Evolutionary conservation across 2,888 invertebrate species (phyloP).

Genomic region (Drosophila neonasuta): DNA sequence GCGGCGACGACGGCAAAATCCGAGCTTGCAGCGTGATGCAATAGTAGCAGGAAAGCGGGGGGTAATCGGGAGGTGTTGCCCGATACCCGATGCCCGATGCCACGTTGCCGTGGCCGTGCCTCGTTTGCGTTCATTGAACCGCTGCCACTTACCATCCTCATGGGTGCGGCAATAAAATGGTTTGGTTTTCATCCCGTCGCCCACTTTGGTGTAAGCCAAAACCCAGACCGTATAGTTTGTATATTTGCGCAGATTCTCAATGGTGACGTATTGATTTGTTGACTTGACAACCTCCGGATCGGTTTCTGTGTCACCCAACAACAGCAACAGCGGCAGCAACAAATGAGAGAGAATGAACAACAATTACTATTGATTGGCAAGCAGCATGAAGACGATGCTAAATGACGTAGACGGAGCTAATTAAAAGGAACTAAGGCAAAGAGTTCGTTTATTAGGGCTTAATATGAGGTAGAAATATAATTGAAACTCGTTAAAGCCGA

Average conservation of each 20-base stretch:
- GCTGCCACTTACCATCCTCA: slow-evolving; percentile 88
- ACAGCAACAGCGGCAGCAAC: neutral
- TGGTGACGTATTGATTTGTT: slow-evolving; percentile 83
- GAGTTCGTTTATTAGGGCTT: slow-evolving; percentile 4
- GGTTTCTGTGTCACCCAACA: slow-evolving; percentile 83
- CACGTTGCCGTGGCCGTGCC: slow-evolving; percentile 40
- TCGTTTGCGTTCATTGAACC: slow-evolving; percentile 75
- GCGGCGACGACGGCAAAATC: slow-evolving; percentile 46
- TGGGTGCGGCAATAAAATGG: slow-evolving; percentile 94
- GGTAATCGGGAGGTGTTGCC: neutral
- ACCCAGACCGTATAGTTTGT: slow-evolving; percentile 97
- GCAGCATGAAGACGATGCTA: slow-evolving; percentile 44
- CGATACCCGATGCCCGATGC: neutral
- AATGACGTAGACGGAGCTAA: slow-evolving; percentile 42
- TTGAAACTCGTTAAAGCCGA: neutral
- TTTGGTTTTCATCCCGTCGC: slow-evolving; percentile 93
- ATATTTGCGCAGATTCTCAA: slow-evolving; percentile 90
- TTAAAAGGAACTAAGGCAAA: slow-evolving; percentile 44
- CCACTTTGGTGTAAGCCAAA: slow-evolving; percentile 93
- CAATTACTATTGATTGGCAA: slow-evolving; percentile 65
- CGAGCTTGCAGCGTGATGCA: slow-evolving; percentile 1
- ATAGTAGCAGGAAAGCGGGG: neutral
- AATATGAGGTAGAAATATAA: neutral
- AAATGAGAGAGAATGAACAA: slow-evolving; percentile 29
- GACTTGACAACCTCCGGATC: slow-evolving; percentile 89